Evolutionary conservation across 1,140 invertebrate genomes (phyloP), one percentile per base, ranked within the genome.

Genomic region (Hyles euphorbiae): DNA sequence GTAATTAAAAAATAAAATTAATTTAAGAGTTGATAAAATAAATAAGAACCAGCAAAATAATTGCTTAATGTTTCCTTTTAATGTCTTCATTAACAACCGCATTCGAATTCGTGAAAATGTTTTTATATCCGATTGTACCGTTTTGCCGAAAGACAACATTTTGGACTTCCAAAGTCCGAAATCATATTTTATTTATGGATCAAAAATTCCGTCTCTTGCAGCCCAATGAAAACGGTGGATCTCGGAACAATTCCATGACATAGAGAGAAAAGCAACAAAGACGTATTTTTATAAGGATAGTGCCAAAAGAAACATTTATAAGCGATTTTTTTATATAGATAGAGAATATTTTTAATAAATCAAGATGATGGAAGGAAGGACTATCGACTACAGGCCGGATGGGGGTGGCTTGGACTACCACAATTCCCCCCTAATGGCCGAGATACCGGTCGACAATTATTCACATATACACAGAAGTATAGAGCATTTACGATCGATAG

Each of bases 381-480:
- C 91, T 32, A 91, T 92, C 70, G 91, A 91, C 73, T 91, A 89
- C 72, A 83, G 86, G 71, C 89, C 88, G 67, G 90, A 87, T 72
- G 90, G 89, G 64, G 90, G 88, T 65, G 91, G 91, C 11, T 81
- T 91, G 62, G 90, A 91, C 76, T 90, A 91, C 82, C 91, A 92
- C 74, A 91, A 92, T 72, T 92, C 91, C 53, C 90, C 91, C 6
- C 80, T 91, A 57, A 91, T 91, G 91, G 91, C 91, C 8, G 91
- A 92, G 79, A 89, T 91, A 80, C 90, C 91, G 50, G 72, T 91
- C 60, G 92, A 92, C 22, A 91, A 91, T 81, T 92, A 92, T 66
- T 90, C 90, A 12, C 92, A 93, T 70, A 92, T 93, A 65, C 92
- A 93, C 76, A 86, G 92, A 60, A 93, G 92, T 70, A 93, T 93